phyloP scores from a whole-genome alignment of 2,113 vertebrate species.

The Plotosus lineatus region DNA sequence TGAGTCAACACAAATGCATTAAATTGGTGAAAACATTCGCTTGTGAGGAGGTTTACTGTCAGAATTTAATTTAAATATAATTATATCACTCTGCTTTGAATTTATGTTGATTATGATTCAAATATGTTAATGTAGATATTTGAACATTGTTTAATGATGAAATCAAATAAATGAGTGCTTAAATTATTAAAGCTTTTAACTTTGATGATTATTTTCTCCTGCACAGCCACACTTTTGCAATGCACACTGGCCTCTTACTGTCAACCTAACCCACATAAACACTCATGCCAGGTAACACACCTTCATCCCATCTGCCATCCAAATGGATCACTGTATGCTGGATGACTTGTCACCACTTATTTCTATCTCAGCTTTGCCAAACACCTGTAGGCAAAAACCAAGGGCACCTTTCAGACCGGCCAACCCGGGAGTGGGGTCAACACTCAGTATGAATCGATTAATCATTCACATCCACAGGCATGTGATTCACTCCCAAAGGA shows the following conservation, averaged over 20 bases:
- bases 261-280: conserved; percentile 35
- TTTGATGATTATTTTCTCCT: conserved; percentile 13
- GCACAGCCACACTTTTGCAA: conserved; percentile 20
- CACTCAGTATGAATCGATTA: conserved; percentile 34
- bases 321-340: conserved; percentile 43
- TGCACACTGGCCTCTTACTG: conserved; percentile 36
- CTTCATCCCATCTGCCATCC: conserved; percentile 43
- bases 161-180: neutral
- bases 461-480: conserved; percentile 32
- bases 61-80: neutral
- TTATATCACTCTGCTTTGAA: neutral
- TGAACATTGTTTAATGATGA: neutral
- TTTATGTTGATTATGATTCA: neutral
- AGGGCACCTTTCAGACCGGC: conserved; percentile 49
- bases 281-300: conserved; percentile 31
- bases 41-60: neutral
- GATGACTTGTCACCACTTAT: conserved; percentile 37
- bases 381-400: conserved; percentile 42
- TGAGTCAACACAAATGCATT: neutral
- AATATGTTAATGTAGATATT: neutral
- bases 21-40: neutral
- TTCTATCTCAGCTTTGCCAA: conserved; percentile 25
- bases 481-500: conserved; percentile 30
- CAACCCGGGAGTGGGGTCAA: conserved; percentile 26
- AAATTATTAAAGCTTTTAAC: neutral